Percentiles rank a stretch among this genome's conserved stretches.
These are phyloP conservation scores for Oscheius sp. DNA, from an alignment of 2,888 invertebrate species.

Conservation along the genomic window DNA sequence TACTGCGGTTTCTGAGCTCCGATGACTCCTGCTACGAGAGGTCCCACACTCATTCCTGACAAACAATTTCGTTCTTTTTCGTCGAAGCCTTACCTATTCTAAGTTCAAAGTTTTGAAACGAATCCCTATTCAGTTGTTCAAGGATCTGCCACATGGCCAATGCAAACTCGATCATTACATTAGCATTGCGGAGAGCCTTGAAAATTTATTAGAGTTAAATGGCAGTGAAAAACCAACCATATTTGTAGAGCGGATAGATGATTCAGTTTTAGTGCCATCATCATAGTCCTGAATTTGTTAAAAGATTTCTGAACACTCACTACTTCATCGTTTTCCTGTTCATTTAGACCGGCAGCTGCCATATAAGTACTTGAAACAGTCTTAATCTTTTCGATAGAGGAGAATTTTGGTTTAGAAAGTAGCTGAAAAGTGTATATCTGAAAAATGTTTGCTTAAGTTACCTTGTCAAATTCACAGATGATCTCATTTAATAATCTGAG, in stretches of 20 bases:
- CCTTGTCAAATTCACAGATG: constrained; percentile 97
- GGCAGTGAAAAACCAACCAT: neutral
- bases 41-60: constrained; percentile 85
- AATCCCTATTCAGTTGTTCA: constrained; percentile 93
- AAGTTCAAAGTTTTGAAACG: constrained; percentile 92
- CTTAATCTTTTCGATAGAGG: constrained; percentile 96
- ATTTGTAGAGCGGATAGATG: constrained; percentile 11
- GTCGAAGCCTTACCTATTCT: constrained; percentile 80
- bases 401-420: constrained; percentile 89
- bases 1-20: constrained; percentile 97
- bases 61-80: neutral
- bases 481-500: constrained; percentile 92
- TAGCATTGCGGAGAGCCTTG: constrained; percentile 76
- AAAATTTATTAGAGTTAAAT: neutral
- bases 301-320: constrained; percentile 23
- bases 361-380: constrained; percentile 98
- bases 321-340: constrained; percentile 55
- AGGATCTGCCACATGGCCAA: constrained; percentile 88
- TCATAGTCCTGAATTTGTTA: constrained; percentile 39
- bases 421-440: constrained; percentile 75
- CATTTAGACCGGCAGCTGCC: constrained; percentile 87
- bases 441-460: constrained; percentile 69
- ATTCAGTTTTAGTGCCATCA: constrained; percentile 40
- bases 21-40: constrained; percentile 94
- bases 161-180: constrained; percentile 91